A percentile compares a stretch with the other conserved stretches of the same genome.
Evolutionary conservation across 2,113 vertebrate genomes (phyloP).

Genomic region (Acrocephalus kingi): DNA sequence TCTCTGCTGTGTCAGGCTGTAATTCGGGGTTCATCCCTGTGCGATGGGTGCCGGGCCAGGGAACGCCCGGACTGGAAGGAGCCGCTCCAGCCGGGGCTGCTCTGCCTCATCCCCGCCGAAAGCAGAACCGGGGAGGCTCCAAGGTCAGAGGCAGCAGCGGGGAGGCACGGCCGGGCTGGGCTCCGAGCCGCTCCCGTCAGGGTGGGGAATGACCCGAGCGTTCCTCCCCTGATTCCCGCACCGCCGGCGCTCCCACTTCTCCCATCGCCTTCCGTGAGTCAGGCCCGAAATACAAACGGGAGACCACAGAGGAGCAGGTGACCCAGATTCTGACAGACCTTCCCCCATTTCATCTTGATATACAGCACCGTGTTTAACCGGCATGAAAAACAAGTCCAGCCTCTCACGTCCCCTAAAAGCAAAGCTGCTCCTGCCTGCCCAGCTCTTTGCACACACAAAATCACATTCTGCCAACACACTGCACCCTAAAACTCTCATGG

Average conservation of each 20-base stretch:
- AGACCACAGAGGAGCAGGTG: neutral
- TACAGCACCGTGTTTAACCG: rapidly evolving
- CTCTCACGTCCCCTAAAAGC: neutral
- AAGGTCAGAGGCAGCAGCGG: neutral
- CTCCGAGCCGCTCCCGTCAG: neutral
- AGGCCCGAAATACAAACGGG: rapidly evolving
- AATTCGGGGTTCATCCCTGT: neutral
- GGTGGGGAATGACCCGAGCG: neutral
- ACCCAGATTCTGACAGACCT: neutral
- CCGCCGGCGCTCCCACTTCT: neutral
- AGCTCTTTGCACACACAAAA: neutral
- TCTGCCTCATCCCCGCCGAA: neutral
- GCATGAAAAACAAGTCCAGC: rapidly evolving
- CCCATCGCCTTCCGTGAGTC: neutral
- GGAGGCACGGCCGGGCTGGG: rapidly evolving
- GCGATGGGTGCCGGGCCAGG: no score
- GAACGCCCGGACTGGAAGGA: neutral
- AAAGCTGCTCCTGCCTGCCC: neutral
- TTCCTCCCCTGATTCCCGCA: no score
- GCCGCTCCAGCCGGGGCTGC: neutral
- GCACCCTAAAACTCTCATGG: rapidly evolving
- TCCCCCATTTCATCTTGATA: no score
- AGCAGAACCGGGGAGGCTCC: neutral
- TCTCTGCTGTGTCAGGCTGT: no score
- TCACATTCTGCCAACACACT: neutral